These are phyloP conservation scores for Glossophaga mutica DNA, from an alignment of 2,797 vertebrate genomes.

Conservation along the genomic window DNA sequence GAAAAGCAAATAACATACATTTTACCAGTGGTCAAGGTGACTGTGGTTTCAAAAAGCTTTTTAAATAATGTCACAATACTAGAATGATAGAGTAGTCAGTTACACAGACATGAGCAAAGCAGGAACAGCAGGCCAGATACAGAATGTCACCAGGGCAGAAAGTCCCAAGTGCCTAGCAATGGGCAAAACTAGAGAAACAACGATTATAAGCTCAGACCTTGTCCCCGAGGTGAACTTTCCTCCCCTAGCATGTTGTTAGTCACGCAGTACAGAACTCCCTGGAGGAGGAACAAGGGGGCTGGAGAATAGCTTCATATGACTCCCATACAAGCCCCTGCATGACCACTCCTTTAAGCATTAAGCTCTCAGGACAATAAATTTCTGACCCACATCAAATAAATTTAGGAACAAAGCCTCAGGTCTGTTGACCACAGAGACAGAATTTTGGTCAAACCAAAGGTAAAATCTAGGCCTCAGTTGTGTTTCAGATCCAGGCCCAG, in stretches of 20 bases:
- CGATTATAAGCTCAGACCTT: neutral
- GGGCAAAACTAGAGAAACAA: neutral
- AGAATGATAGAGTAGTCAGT: neutral
- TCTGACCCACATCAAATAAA: neutral
- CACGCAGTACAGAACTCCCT: neutral
- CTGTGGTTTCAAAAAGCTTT: slow-evolving; percentile 7
- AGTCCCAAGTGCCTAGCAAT: neutral
- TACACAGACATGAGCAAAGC: neutral
- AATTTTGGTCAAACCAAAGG: neutral
- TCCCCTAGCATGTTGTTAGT: neutral
- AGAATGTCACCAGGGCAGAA: neutral
- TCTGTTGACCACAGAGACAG: neutral
- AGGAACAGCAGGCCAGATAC: neutral
- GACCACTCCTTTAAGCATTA: neutral
- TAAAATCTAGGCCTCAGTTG: neutral
- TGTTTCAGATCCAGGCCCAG: neutral
- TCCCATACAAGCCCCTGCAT: neutral
- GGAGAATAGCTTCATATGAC: neutral
- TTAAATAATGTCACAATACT: slow-evolving; percentile 44
- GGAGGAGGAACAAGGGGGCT: neutral
- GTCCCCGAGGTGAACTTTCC: neutral
- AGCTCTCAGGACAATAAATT: neutral
- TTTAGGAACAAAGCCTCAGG: neutral
- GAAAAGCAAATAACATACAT: slow-evolving; percentile 28
- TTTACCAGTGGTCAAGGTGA: slow-evolving; percentile 6